Percentiles rank a stretch among this genome's conserved stretches.
phyloP scores from a whole-genome alignment of 2,797 vertebrate genomes.

The Hemitrygon akajei region DNA sequence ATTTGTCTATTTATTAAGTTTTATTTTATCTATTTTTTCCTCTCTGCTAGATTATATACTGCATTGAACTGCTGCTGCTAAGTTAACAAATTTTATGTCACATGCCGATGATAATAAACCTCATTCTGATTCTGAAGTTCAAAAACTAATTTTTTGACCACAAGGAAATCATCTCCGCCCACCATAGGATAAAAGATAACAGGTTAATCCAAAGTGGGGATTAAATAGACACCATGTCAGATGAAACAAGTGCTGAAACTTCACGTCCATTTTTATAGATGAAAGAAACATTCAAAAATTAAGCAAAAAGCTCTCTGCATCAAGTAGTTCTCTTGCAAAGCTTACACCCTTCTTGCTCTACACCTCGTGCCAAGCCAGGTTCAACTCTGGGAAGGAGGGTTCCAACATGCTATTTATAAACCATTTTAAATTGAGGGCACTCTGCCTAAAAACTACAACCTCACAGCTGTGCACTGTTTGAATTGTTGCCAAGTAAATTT shows the following conservation, averaged over 20 bases:
- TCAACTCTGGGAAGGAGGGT: constrained; percentile 65
- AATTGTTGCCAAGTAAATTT: constrained; percentile 93
- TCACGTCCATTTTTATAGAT: constrained; percentile 13
- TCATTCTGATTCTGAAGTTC: not conserved
- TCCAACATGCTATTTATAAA: constrained; percentile 86
- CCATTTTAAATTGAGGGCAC: constrained; percentile 89
- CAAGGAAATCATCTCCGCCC: constrained; percentile 21
- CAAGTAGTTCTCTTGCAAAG: not conserved
- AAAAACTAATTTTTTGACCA: constrained; percentile 19
- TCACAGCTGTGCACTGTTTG: constrained; percentile 97
- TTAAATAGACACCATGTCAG: constrained; percentile 18
- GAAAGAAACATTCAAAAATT: not conserved
- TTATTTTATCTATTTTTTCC: too few species aligned
- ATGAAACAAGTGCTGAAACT: constrained; percentile 14
- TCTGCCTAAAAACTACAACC: constrained; percentile 95
- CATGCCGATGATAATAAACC: too few species aligned
- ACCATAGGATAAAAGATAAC: not conserved
- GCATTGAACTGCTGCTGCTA: too few species aligned
- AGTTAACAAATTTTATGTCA: too few species aligned
- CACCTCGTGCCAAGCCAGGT: constrained; percentile 4
- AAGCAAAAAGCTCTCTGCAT: not conserved
- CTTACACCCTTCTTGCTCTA: not conserved
- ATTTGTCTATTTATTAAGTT: too few species aligned
- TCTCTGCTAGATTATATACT: too few species aligned
- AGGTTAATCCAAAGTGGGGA: not conserved